Percentiles rank a stretch among this genome's conserved stretches.
Evolutionary conservation across 2,888 invertebrate genomes (phyloP).

Genomic region (Ethmia dodecea): DNA sequence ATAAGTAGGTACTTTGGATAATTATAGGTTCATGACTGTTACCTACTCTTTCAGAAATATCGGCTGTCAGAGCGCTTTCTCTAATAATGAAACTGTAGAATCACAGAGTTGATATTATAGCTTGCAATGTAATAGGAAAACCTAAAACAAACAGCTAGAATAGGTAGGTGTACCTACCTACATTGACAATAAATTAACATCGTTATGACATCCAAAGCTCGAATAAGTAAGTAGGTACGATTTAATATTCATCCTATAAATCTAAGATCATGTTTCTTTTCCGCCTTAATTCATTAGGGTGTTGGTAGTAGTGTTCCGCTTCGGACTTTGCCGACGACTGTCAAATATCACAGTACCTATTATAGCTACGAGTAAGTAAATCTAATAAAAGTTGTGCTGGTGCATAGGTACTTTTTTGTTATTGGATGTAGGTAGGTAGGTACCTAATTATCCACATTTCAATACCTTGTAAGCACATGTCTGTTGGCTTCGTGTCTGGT

Average conservation of each 20-base stretch:
- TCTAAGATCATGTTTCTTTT: conserved; percentile 15
- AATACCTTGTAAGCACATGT: background rate
- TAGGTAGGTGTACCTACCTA: conserved; percentile 3
- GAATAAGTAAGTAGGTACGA: conserved; percentile 11
- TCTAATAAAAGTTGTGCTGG: too few species aligned
- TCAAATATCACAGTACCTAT: too few species aligned
- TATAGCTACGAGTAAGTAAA: too few species aligned
- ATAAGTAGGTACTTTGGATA: background rate
- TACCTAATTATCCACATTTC: background rate
- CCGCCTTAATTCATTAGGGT: conserved; percentile 24
- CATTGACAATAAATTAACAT: conserved; percentile 16
- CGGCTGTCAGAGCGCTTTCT: background rate
- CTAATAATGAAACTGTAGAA: too few species aligned
- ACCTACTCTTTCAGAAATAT: background rate
- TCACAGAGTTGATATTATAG: too few species aligned
- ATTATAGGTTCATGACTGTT: background rate
- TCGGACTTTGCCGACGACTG: conserved; percentile 12
- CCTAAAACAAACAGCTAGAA: background rate
- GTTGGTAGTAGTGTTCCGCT: conserved; percentile 22
- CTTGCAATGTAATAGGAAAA: too few species aligned
- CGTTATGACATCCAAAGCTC: conserved; percentile 9
- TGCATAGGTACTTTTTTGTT: background rate
- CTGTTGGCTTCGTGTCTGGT: background rate
- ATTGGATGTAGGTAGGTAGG: background rate
- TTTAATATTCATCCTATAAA: conserved; percentile 12